phyloP scores from a whole-genome alignment of 2,888 invertebrate species.

The Branchinecta sandiegonensis region DNA sequence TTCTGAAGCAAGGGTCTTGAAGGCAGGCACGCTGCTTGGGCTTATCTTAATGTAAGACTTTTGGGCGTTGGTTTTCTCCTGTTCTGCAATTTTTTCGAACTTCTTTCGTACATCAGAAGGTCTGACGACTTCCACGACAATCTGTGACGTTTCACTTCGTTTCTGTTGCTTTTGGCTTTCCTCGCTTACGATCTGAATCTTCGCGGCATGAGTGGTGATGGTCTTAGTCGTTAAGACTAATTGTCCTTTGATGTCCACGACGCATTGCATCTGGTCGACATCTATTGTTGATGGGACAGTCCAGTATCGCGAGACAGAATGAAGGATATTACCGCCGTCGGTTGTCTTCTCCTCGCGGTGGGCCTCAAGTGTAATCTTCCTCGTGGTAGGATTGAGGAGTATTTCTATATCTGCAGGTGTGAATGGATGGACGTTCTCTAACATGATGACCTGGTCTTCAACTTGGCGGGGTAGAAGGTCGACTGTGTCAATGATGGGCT shows the following conservation, averaged over 20 bases:
- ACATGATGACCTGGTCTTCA: conserved; percentile 3
- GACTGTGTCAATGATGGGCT: background rate
- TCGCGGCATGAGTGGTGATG: background rate
- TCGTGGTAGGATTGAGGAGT: background rate
- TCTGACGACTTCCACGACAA: background rate
- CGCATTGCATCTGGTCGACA: background rate
- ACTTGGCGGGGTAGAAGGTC: conserved; percentile 1
- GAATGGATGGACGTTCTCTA: conserved; percentile 8
- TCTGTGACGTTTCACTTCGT: background rate
- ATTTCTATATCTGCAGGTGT: background rate
- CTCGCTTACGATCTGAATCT: background rate
- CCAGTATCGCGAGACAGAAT: conserved; percentile 4
- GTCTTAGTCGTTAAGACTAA: background rate
- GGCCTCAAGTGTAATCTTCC: conserved; percentile 1
- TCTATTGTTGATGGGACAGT: background rate
- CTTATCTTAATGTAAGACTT: background rate
- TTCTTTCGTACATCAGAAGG: conserved; percentile 11
- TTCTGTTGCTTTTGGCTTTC: background rate
- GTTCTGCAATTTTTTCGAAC: conserved; percentile 9
- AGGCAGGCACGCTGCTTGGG: background rate
- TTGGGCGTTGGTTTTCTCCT: background rate
- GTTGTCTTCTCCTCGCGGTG: conserved; percentile 4
- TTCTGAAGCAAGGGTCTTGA: background rate
- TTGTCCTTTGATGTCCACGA: background rate
- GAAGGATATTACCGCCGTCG: background rate